These are phyloP conservation scores for Rhamnusium bicolor DNA, from an alignment of 2,888 invertebrate genomes.

Conservation along the genomic window DNA sequence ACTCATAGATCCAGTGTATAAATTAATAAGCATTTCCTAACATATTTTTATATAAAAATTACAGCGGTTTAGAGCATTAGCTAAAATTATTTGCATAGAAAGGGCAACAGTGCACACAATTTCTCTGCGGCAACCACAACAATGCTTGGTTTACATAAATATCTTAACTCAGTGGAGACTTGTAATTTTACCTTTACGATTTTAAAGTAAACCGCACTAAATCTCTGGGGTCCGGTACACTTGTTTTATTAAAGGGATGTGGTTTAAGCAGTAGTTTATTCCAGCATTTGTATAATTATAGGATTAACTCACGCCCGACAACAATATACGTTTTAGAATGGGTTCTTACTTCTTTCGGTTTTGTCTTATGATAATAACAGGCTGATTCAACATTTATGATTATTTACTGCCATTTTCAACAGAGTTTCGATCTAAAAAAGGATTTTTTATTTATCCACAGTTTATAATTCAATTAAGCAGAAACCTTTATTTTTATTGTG, in stretches of 20 bases:
- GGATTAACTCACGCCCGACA: slow-evolving; percentile 46
- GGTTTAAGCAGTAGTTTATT: slow-evolving; percentile 54
- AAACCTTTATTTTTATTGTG: no score
- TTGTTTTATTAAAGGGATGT: slow-evolving; percentile 47
- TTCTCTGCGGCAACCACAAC: slow-evolving; percentile 53
- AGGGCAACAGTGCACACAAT: slow-evolving; percentile 37
- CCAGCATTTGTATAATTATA: slow-evolving; percentile 57
- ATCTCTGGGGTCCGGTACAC: slow-evolving; percentile 46
- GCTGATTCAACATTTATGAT: background rate
- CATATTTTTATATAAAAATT: slow-evolving; percentile 7
- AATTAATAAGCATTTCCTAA: background rate
- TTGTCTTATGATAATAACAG: slow-evolving; percentile 9
- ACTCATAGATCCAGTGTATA: background rate
- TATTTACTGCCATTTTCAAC: background rate
- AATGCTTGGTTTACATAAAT: slow-evolving; percentile 67
- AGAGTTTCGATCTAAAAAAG: background rate
- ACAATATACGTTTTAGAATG: background rate
- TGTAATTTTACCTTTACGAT: slow-evolving; percentile 70
- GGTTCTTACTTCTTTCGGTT: slow-evolving; percentile 13
- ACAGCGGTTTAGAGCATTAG: slow-evolving; percentile 1
- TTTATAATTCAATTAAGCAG: background rate
- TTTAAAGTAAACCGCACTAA: slow-evolving; percentile 67
- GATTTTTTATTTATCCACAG: background rate
- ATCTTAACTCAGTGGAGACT: slow-evolving; percentile 68
- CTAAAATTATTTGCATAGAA: slow-evolving; percentile 45